These are phyloP conservation scores for Aporophyla lueneburgensis DNA, from an alignment of 2,888 invertebrate genomes.

Conservation along the genomic window DNA sequence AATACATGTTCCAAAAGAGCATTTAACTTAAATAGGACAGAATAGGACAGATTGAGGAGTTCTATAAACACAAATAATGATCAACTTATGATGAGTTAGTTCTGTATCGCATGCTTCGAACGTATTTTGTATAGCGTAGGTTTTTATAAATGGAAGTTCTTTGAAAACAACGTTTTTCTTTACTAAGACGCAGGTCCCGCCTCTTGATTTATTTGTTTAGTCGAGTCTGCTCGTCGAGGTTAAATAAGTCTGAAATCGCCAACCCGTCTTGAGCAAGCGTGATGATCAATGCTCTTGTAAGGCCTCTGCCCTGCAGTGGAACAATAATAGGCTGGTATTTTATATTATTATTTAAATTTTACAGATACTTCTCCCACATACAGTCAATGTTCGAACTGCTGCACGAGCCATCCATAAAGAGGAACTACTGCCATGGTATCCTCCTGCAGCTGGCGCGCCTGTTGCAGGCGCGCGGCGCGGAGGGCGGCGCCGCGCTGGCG, in stretches of 20 bases:
- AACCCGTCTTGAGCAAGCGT: not conserved
- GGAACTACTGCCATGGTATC: conserved; percentile 92
- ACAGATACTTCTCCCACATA: conserved; percentile 68
- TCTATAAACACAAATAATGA: too few relatives aligned
- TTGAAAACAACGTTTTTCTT: too few relatives aligned
- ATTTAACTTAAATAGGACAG: too few relatives aligned
- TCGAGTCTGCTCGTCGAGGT: too few relatives aligned
- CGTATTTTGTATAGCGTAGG: too few relatives aligned
- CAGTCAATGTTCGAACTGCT: conserved; percentile 71
- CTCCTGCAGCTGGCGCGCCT: conserved; percentile 89
- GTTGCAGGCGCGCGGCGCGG: conserved; percentile 74
- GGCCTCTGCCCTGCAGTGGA: not conserved
- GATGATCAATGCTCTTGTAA: not conserved
- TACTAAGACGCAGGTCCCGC: too few relatives aligned
- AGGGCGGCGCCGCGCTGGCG: conserved; percentile 53
- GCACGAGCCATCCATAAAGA: conserved; percentile 73
- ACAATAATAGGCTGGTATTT: not conserved
- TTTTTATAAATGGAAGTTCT: too few relatives aligned
- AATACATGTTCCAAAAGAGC: too few relatives aligned
- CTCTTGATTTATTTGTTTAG: too few relatives aligned
- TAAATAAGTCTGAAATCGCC: not conserved
- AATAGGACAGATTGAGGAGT: too few relatives aligned
- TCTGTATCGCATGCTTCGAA: too few relatives aligned
- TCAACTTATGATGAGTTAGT: too few relatives aligned
- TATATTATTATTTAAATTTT: not conserved